phyloP scores from a whole-genome alignment of 2,797 vertebrate species.

The Muscicapa comitata region DNA sequence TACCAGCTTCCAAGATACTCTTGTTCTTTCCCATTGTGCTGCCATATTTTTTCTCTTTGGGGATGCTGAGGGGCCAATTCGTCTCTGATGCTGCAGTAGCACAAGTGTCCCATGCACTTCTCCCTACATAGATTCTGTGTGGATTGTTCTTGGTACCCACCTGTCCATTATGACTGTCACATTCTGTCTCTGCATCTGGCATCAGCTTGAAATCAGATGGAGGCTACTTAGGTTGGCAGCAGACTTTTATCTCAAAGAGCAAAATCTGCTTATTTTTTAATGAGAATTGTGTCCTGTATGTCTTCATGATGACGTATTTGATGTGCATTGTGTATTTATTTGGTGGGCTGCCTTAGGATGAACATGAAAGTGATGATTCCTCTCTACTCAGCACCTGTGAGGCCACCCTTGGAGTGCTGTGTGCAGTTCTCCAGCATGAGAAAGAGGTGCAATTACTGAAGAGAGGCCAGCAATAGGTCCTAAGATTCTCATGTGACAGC shows the following conservation, averaged over 20 bases:
- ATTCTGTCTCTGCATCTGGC: background rate
- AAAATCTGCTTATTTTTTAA: background rate
- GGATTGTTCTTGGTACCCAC: background rate
- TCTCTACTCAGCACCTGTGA: accelerated
- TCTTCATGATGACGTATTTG: background rate
- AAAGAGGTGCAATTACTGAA: background rate
- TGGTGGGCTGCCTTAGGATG: background rate
- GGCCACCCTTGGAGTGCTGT: background rate
- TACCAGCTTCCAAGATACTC: background rate
- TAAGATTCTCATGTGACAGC: background rate
- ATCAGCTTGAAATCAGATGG: background rate
- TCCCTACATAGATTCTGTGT: background rate
- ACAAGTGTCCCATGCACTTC: background rate
- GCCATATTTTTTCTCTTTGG: background rate
- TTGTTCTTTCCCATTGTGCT: background rate
- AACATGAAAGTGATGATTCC: background rate
- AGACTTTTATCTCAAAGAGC: background rate
- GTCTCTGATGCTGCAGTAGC: background rate
- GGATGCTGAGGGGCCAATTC: background rate
- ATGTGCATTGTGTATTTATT: background rate
- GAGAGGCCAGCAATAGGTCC: background rate
- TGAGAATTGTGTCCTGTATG: background rate
- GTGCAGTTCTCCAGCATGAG: background rate
- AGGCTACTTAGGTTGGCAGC: background rate
- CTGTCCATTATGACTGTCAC: accelerated